Conservation (phyloP, 1,140 invertebrate genomes). For the Drosophila parabipectinata region DNA sequence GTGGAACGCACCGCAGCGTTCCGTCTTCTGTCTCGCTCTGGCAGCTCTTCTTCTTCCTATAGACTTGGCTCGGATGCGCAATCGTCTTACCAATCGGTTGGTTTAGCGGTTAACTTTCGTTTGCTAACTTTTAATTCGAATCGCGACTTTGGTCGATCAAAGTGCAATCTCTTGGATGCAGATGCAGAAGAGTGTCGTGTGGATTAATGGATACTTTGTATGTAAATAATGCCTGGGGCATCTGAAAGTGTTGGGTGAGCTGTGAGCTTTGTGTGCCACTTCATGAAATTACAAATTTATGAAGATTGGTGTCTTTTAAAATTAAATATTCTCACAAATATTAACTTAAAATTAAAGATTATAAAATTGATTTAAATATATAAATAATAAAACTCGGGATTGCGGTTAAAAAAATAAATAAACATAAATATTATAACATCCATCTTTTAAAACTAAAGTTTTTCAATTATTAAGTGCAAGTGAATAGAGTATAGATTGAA, state of each 20-base stretch:
- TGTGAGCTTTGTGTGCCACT: constrained; percentile 42
- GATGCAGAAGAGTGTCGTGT: constrained; percentile 21
- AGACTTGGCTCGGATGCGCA: constrained; percentile 23
- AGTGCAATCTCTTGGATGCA: constrained; percentile 16
- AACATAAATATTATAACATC: too few species aligned
- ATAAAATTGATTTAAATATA: too few species aligned
- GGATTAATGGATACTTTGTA: constrained; percentile 28
- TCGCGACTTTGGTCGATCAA: constrained; percentile 28
- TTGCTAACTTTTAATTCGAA: constrained; percentile 22
- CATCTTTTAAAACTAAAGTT: too few species aligned
- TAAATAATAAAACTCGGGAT: too few species aligned
- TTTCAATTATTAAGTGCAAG: background rate
- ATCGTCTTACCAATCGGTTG: constrained; percentile 35
- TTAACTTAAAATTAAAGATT: too few species aligned
- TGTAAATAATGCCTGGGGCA: background rate
- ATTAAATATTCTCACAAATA: too few species aligned
- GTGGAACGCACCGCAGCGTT: constrained; percentile 67
- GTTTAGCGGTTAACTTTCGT: constrained; percentile 39
- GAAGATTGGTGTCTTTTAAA: background rate
- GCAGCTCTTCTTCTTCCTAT: constrained; percentile 9
- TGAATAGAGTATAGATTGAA: background rate
- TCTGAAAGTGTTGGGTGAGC: constrained; percentile 32
- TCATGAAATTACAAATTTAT: background rate
- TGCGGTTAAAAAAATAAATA: too few species aligned
- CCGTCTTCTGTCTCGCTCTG: constrained; percentile 15